These are phyloP conservation scores for Argya squamiceps DNA, from an alignment of 2,797 vertebrate genomes.

Conservation along the genomic window DNA sequence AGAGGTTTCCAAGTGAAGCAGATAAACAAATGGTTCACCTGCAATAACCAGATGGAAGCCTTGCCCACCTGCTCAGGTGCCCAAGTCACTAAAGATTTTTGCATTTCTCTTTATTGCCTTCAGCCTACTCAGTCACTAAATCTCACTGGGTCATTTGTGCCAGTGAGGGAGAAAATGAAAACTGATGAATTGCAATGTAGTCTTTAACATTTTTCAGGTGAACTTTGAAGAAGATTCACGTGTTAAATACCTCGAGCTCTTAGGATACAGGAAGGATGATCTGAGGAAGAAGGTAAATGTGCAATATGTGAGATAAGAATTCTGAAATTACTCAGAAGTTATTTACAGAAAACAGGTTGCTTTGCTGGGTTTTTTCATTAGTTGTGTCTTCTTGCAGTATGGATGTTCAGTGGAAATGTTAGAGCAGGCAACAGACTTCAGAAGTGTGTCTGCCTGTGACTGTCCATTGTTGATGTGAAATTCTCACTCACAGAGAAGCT, in stretches of 20 bases:
- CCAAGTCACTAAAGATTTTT: background rate
- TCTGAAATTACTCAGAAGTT: no score
- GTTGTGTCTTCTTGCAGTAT: background rate
- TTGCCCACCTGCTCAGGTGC: background rate
- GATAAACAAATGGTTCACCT: background rate
- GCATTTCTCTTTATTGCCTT: background rate
- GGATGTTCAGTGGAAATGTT: background rate
- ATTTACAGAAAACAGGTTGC: background rate
- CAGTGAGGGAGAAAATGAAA: background rate
- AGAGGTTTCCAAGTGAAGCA: background rate
- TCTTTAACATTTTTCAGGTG: constrained; percentile 77
- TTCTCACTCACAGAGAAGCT: background rate
- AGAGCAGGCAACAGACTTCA: background rate
- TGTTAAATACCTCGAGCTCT: constrained; percentile 90
- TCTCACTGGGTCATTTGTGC: background rate
- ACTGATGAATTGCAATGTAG: background rate
- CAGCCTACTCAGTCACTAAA: background rate
- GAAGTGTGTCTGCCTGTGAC: background rate
- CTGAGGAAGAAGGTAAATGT: constrained; percentile 87
- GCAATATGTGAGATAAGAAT: background rate
- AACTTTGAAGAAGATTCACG: constrained; percentile 93
- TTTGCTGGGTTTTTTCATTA: background rate
- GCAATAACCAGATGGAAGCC: background rate
- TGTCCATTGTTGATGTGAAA: background rate
- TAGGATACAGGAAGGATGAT: constrained; percentile 93